phyloP scores from a whole-genome alignment of 2,888 invertebrate genomes.

The Lasioglossum marginatum region DNA sequence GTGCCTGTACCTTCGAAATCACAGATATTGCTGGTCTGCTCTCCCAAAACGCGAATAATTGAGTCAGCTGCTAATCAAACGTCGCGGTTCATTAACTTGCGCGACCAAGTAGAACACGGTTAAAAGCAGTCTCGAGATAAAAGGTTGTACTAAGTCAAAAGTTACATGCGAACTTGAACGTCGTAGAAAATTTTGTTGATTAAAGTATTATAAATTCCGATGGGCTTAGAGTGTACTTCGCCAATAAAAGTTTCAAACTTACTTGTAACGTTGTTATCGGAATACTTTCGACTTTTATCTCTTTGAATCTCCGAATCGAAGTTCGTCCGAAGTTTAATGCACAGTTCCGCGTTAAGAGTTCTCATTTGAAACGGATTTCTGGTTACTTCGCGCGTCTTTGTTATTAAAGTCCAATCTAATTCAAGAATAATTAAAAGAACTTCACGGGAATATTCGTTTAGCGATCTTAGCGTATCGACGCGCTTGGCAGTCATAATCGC shows the following conservation, averaged over 20 bases:
- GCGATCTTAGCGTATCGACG: background rate
- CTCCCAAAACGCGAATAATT: background rate
- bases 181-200: background rate
- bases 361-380: background rate
- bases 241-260: background rate
- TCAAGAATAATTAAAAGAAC: no score
- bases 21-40: background rate
- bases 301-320: background rate
- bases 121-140: background rate
- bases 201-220: constrained; percentile 1
- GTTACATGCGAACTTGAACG: background rate
- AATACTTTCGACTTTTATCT: background rate
- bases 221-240: background rate
- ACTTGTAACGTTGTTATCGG: background rate
- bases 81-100: background rate
- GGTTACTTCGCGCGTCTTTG: background rate
- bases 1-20: background rate
- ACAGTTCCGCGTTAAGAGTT: background rate
- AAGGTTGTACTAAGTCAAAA: background rate
- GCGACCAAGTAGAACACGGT: background rate
- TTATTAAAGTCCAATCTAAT: background rate
- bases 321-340: background rate
- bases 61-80: background rate
- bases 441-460: background rate
- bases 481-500: constrained; percentile 37